Conservation (phyloP, 1,140 invertebrate genomes). For the Antheraea pernyi region DNA sequence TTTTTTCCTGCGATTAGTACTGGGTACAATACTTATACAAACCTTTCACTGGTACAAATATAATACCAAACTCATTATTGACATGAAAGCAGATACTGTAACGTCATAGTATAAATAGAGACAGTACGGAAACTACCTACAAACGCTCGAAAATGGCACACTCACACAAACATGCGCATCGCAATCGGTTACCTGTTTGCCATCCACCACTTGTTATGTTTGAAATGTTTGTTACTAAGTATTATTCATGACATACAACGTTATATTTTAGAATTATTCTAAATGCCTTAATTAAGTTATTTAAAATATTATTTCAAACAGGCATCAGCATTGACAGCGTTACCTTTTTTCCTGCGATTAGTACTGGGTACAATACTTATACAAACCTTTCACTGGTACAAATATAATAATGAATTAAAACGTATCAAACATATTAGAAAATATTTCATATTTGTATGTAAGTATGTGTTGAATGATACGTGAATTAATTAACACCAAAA, state of each 20-base stretch:
- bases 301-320: constrained; percentile 20
- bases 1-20: constrained; percentile 58
- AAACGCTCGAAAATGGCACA: too few relatives aligned
- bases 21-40: constrained; percentile 62
- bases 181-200: too few relatives aligned
- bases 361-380: constrained; percentile 60
- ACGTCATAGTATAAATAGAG: too few relatives aligned
- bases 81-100: too few relatives aligned
- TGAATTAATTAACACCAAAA: background rate
- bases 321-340: constrained; percentile 59
- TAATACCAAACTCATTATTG: too few relatives aligned
- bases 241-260: too few relatives aligned
- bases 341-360: constrained; percentile 63
- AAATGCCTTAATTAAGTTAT: too few relatives aligned
- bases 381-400: constrained; percentile 61
- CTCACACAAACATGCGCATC: too few relatives aligned
- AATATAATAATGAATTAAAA: constrained; percentile 38
- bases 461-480: constrained; percentile 27
- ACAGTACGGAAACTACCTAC: too few relatives aligned
- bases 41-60: constrained; percentile 59
- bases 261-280: too few relatives aligned
- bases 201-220: too few relatives aligned
- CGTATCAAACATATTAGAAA: constrained; percentile 53
- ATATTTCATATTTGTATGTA: constrained; percentile 67
- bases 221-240: too few relatives aligned